Evolutionary conservation across 2,797 vertebrate genomes (phyloP).

Genomic region (Enoplosus armatus): DNA sequence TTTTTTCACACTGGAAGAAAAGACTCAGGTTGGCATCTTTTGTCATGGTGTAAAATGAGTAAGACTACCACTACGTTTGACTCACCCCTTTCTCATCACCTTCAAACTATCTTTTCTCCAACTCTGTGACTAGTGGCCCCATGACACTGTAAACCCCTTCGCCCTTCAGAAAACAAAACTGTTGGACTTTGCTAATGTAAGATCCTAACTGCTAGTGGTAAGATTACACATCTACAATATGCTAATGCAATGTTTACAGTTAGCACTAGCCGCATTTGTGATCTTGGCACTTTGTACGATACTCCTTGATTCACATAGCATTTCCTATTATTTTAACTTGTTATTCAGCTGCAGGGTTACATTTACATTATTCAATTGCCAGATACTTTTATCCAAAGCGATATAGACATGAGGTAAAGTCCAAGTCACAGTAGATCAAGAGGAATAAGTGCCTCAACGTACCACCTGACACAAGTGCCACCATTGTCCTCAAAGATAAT

Average conservation of each 20-base stretch:
- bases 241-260: neutral
- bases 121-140: neutral
- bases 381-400: too few relatives aligned
- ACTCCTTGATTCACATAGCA: neutral
- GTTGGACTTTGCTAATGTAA: neutral
- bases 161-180: neutral
- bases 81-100: neutral
- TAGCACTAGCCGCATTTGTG: neutral
- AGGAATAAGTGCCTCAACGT: too few relatives aligned
- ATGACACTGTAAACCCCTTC: neutral
- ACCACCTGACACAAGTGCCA: too few relatives aligned
- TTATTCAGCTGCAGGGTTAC: too few relatives aligned
- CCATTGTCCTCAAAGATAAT: too few relatives aligned
- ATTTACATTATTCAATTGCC: too few relatives aligned
- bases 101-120: neutral
- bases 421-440: too few relatives aligned
- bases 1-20: neutral
- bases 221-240: neutral
- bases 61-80: neutral
- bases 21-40: neutral
- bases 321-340: neutral
- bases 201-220: neutral
- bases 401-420: too few relatives aligned
- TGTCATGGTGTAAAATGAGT: constrained; percentile 17
- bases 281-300: neutral